Evolutionary conservation across 2,797 vertebrate species (phyloP).

Genomic region (Aplochiton taeniatus): DNA sequence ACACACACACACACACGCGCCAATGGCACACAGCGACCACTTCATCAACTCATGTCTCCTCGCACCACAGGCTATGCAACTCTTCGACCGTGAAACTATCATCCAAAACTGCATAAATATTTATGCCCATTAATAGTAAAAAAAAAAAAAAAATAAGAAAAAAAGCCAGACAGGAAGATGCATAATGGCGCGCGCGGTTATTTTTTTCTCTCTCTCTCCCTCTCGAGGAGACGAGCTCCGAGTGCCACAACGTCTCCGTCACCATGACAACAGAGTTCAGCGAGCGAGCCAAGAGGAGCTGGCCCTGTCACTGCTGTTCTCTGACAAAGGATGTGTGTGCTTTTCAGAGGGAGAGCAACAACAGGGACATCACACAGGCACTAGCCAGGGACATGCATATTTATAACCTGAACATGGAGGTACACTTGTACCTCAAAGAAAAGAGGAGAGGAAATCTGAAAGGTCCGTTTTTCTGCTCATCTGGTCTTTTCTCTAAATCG

Average conservation of each 20-base stretch:
- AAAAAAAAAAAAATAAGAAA: constrained; percentile 70
- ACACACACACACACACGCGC: constrained; percentile 12
- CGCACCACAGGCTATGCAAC: constrained; percentile 51
- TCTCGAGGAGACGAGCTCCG: constrained; percentile 58
- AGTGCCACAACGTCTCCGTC: constrained; percentile 64
- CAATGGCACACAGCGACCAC: constrained; percentile 42
- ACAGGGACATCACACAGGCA: constrained; percentile 4
- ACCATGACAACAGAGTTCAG: constrained; percentile 75
- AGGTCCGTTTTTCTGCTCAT: background rate
- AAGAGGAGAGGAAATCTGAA: constrained; percentile 2
- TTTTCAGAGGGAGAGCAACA: constrained; percentile 2
- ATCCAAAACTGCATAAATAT: constrained; percentile 71
- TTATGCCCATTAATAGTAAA: constrained; percentile 78
- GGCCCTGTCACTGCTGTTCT: constrained; percentile 40
- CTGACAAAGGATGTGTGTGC: constrained; percentile 38
- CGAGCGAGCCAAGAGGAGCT: constrained; percentile 47
- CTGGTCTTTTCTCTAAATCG: too few species aligned
- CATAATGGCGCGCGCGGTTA: constrained; percentile 56
- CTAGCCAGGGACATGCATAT: constrained; percentile 15
- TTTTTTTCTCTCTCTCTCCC: constrained; percentile 43
- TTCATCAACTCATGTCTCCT: constrained; percentile 64
- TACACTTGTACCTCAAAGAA: constrained; percentile 25
- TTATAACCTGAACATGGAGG: constrained; percentile 9
- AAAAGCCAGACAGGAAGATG: constrained; percentile 56
- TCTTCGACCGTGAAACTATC: constrained; percentile 51